Conservation (phyloP, 2,888 invertebrate species). For the Macrophya annulata region DNA sequence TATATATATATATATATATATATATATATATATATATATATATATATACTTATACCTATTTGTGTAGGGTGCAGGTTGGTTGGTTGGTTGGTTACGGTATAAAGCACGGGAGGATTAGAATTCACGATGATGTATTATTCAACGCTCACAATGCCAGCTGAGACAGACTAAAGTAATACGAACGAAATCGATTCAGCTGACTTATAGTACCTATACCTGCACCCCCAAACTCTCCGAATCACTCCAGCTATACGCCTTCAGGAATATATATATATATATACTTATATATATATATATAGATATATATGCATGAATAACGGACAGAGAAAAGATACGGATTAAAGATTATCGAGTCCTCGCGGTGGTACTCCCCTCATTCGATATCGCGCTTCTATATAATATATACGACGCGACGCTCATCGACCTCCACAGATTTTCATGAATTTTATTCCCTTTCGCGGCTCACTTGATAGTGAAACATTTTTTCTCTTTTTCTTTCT, state of each 20-base stretch:
- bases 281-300: background rate
- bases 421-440: constrained; percentile 4
- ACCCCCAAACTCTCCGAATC: background rate
- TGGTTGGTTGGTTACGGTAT: background rate
- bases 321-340: constrained; percentile 21
- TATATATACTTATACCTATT: background rate
- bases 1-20: no score
- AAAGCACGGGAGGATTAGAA: constrained; percentile 28
- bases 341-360: constrained; percentile 8
- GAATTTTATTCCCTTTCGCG: background rate
- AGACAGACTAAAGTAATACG: constrained; percentile 24
- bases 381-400: background rate
- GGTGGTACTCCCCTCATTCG: background rate
- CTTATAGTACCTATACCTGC: background rate
- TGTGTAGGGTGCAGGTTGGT: background rate
- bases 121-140: constrained; percentile 27
- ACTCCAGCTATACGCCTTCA: background rate
- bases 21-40: no score
- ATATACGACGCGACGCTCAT: no score
- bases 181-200: constrained; percentile 27
- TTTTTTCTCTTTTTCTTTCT: no score
- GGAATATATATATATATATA: no score
- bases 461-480: background rate
- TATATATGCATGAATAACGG: constrained; percentile 28
- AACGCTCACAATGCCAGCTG: constrained; percentile 27